Conservation (phyloP, 2,113 vertebrate species). For the Thymallus thymallus region DNA sequence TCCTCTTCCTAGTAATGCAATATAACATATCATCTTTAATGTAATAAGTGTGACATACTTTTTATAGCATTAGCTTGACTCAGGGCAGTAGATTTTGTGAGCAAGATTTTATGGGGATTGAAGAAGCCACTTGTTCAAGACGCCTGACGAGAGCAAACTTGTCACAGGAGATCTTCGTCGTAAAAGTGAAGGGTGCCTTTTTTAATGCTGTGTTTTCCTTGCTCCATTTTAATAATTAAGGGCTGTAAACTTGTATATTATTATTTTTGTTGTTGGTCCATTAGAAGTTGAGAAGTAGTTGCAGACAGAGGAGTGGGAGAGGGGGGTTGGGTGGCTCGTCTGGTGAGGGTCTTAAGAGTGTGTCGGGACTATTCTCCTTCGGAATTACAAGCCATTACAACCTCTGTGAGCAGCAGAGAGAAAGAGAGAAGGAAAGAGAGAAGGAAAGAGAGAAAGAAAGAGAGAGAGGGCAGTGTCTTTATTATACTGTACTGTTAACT, state of each 20-base stretch:
- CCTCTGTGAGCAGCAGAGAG: constrained; percentile 15
- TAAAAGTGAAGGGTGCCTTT: constrained; percentile 34
- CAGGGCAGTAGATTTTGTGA: neutral
- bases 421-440: neutral
- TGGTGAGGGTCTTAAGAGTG: neutral
- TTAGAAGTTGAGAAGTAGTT: constrained; percentile 11
- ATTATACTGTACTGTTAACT: constrained; percentile 45
- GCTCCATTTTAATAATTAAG: constrained; percentile 53
- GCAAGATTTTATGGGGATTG: neutral
- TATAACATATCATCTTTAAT: neutral
- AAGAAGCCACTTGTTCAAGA: neutral
- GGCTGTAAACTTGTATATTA: constrained; percentile 42
- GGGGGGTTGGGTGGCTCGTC: no score
- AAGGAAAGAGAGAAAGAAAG: no score
- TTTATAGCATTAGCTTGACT: constrained; percentile 4
- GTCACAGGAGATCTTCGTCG: constrained; percentile 22
- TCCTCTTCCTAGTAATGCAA: constrained; percentile 33
- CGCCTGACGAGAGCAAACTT: neutral
- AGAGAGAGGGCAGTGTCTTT: constrained; percentile 31
- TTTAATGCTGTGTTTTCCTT: constrained; percentile 48
- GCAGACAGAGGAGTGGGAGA: neutral
- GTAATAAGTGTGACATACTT: constrained; percentile 1
- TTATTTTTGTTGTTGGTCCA: constrained; percentile 30
- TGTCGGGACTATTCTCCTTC: constrained; percentile 11
- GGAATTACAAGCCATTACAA: constrained; percentile 32